Evolutionary conservation across 2,797 vertebrate species (phyloP), one percentile per base, ranked within the genome.

Genomic region (Myotis vivesi): DNA sequence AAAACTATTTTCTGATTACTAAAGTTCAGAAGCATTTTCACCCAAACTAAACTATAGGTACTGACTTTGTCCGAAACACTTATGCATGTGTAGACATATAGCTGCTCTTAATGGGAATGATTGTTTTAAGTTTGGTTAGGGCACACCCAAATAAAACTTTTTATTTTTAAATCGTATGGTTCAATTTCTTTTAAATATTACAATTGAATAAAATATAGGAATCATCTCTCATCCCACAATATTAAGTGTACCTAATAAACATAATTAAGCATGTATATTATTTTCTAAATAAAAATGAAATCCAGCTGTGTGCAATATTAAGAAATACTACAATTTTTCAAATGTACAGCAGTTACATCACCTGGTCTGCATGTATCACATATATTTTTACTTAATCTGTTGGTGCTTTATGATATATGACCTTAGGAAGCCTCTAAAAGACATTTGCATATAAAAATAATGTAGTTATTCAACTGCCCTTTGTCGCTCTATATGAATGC

Each of bases 21-120:
- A 16, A 97, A 94, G 1, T 71, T 49, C 8, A 97, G 57, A 87
- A 73, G 51, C 91, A 22, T 88, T 30, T 64, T 51, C 22, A 75
- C 20, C 38, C 33, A 82, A 94, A 57, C 83, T 83, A 92, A 62
- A 92, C 72, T 73, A 41, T 10, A 33, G 28, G 51, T 23, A n/a
- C 25, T 41, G 15, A 64, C 19, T 86, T 38, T 84, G 33, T 87
- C 44, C 22, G 81, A 44, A 85, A 49, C 66, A 76, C 23, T 62
- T 87, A 59, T 8, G 9, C 38, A 38, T 83, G 75, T 69, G 5
- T 53, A 41, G n/a, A 80, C 28, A 3, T 59, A 68, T 66, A 62
- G 46, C 46, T 76, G 13, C 36, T 92, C 7, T 55, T 79, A 79
- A 23, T 64, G 49, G 44, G 62, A 76, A 92, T 33, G 5, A 86